Base-by-base conservation (phyloP, 2,888 invertebrate genomes). In the Eueremaeus valkanovi region DNA sequence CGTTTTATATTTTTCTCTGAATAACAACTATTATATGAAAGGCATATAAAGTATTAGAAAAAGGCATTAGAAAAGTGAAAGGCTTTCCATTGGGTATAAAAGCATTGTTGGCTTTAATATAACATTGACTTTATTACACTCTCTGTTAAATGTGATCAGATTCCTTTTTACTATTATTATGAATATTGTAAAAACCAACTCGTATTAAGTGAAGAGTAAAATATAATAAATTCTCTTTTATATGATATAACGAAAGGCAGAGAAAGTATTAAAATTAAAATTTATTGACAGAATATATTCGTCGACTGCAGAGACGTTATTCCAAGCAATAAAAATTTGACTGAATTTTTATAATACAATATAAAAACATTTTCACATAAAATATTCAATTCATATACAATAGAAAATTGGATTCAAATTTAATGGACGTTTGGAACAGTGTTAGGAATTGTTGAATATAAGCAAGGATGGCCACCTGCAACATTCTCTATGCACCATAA, bases 321-420 rank as follows among this genome's bases (percentile, higher is more conserved):
- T 11, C 5, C 24, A 24, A 6, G n/a, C 61, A 33, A 2, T 61
- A 31, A 61, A 61, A 33, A 16, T 31, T 61, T 61, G n/a, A 3
- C 31, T 61, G 11, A 24, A 61, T 18, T n/a, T 61, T 2, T 36
- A 36, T 36, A 36, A 61, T 6, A 61, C 31, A 33, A 33, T 18
- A 61, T 61, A 61, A 33, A 61, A 31, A 61, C 11, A 16, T 61
- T 8, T 16, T 58, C 18, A 31, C 33, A 61, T 61, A 18, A 61
- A 61, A 61, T 61, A 61, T 31, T 61, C 33, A 31, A 61, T 61
- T 61, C 61, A 33, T 58, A 58, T 3, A 29, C 29, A n/a, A n/a
- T n/a, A n/a, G n/a, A 2, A 61, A 61, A 61, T 61, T 61, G 61
- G 24, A 58, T 33, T 61, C 16, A 61, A 29, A 33, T 61, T 61